These are phyloP conservation scores for Hydrotaea cyrtoneurina DNA, from an alignment of 2,888 invertebrate species.

Conservation along the genomic window DNA sequence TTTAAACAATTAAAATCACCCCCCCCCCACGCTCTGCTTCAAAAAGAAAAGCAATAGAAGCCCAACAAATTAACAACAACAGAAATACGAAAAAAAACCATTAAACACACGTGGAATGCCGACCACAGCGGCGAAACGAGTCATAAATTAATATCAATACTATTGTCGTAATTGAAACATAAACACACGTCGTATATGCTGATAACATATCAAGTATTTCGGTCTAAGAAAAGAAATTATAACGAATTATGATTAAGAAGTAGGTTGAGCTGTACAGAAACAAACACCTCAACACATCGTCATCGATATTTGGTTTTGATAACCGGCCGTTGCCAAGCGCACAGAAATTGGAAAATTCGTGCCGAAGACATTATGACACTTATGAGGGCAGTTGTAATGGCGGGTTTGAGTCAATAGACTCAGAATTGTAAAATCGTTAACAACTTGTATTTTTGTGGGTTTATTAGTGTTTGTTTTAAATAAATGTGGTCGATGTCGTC, in stretches of 20 bases:
- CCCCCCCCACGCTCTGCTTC: not conserved
- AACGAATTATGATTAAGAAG: conserved; percentile 5
- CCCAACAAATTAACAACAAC: conserved; percentile 27
- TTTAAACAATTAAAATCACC: conserved; percentile 42
- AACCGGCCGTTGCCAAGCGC: no score
- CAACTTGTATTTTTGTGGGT: not conserved
- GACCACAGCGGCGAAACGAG: not conserved
- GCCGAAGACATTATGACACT: not conserved
- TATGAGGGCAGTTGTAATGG: not conserved
- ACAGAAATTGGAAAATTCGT: not conserved
- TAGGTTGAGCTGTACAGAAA: no score
- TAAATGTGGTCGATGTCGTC: not conserved
- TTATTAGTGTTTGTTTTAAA: not conserved
- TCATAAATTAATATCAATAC: conserved; percentile 20
- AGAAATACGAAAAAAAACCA: conserved; percentile 32
- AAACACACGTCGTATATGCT: not conserved
- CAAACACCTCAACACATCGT: no score
- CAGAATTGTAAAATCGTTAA: not conserved
- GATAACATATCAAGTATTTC: conserved; percentile 8
- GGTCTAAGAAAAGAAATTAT: conserved; percentile 16
- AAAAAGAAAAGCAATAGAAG: conserved; percentile 41
- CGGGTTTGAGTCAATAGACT: not conserved
- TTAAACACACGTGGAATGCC: not conserved
- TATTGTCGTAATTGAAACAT: not conserved
- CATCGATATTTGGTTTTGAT: no score